Conservation (phyloP, 2,888 invertebrate species). For the Drosophila barbarae region DNA sequence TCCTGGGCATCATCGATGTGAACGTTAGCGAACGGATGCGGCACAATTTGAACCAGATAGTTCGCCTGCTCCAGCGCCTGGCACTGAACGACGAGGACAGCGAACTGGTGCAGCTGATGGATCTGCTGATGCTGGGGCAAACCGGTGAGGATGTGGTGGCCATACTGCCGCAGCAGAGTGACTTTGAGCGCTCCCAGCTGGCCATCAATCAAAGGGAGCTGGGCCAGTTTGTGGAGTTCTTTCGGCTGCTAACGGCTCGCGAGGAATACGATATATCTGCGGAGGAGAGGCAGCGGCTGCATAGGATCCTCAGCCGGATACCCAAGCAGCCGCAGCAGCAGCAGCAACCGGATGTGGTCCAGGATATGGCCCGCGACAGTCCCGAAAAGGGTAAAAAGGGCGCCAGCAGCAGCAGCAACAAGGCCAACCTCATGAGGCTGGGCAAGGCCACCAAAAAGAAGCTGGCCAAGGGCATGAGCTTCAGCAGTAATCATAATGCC, state of each 20-base stretch:
- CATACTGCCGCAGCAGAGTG: conserved; percentile 80
- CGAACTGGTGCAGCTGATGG: conserved; percentile 88
- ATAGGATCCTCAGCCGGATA: conserved; percentile 80
- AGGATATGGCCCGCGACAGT: conserved; percentile 26
- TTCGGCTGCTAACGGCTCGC: conserved; percentile 80
- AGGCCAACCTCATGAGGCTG: conserved; percentile 71
- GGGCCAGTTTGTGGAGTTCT: conserved; percentile 82
- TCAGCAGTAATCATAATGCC: conserved; percentile 50
- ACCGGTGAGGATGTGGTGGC: conserved; percentile 79
- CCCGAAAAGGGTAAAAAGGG: conserved; percentile 29
- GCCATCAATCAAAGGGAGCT: conserved; percentile 86
- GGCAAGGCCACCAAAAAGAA: conserved; percentile 79
- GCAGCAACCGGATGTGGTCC: neutral
- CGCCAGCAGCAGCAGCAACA: conserved; percentile 21
- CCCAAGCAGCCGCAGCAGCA: conserved; percentile 65
- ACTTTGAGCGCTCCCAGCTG: conserved; percentile 84
- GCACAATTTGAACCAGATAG: conserved; percentile 94
- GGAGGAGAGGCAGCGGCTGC: conserved; percentile 80
- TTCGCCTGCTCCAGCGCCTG: conserved; percentile 94
- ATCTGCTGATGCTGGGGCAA: conserved; percentile 82
- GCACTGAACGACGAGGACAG: conserved; percentile 90
- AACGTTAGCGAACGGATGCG: conserved; percentile 94
- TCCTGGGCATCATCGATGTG: conserved; percentile 95
- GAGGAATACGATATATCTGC: conserved; percentile 74
- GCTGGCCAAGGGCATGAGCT: conserved; percentile 77